Conservation (phyloP, 2,113 vertebrate species). For the Silurus asotus region DNA sequence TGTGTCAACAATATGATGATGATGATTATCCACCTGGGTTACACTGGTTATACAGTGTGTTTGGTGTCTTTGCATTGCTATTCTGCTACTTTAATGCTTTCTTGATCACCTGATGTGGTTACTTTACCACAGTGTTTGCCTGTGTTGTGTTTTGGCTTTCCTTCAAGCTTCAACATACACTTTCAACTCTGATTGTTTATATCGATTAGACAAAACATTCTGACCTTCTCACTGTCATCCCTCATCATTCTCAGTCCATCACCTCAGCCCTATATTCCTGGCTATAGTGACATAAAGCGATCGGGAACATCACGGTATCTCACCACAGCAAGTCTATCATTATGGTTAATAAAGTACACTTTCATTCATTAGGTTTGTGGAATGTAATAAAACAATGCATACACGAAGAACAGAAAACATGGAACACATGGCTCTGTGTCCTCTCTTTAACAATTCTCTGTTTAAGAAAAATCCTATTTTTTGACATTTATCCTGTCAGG, state of each 20-base stretch:
- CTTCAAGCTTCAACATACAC: conserved; percentile 49
- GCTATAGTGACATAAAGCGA: conserved; percentile 1
- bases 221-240: conserved; percentile 55
- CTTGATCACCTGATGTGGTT: neutral
- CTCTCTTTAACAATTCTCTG: neutral
- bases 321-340: neutral
- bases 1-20: neutral
- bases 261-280: conserved; percentile 19
- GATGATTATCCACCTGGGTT: neutral
- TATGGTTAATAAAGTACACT: neutral
- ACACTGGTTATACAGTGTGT: neutral
- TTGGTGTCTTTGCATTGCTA: neutral
- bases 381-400: neutral
- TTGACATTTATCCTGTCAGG: neutral
- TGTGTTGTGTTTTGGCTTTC: conserved; percentile 42
- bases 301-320: neutral
- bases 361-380: neutral
- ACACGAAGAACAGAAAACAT: neutral
- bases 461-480: neutral
- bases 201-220: conserved; percentile 56
- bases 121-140: conserved; percentile 11
- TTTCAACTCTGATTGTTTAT: conserved; percentile 15
- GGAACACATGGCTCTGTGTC: neutral
- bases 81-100: neutral
- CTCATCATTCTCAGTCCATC: conserved; percentile 54